Evolutionary conservation across 2,888 invertebrate species (phyloP), one percentile per base, ranked within the genome.

Genomic region (Conistra vaccinii): DNA sequence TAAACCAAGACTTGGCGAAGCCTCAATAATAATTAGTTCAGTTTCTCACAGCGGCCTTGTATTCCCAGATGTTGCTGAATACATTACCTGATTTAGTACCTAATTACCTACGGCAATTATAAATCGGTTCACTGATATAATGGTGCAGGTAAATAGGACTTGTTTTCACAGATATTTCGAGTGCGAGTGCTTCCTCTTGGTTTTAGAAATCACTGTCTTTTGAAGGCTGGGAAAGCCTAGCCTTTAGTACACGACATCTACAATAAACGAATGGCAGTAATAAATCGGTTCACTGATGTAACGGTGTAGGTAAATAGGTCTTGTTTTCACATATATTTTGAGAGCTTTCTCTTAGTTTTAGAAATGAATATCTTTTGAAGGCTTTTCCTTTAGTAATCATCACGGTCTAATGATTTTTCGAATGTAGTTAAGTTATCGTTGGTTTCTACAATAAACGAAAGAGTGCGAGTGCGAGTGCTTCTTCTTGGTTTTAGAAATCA

Each of bases 1-100:
- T 79, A 73, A 78, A 79, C 73, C 39, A 61, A 23, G 32, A 29
- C 55, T 62, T 42, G 20, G 53, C n/a, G 65, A 61, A 61, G 65
- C 73, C 65, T 79, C 78, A 48, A 65, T 77, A 69, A 62, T 78
- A 73, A 78, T 66, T 79, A 42, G 73, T 55, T 57, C 60, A 32
- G 65, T 61, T 73, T 29, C 79, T 79, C 72, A 72, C 58, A 39
- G 5, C 20, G 1, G 48, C 1, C 42, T 35, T 72, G 51, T 72
- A 58, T 63, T 45, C 57, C 72, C 77, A 78, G 77, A 35, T 77
- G 78, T 63, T 69, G 6, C 76, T 62, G 32, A 23, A 39, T n/a
- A 62, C 48, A 12, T n/a, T 3, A 12, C 20, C 51, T 77, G 72
- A 77, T 77, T 78, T 72, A 78, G 29, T 72, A 29, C n/a, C 35